Conservation (phyloP, 2,113 vertebrate species). For the Petromus typicus region DNA sequence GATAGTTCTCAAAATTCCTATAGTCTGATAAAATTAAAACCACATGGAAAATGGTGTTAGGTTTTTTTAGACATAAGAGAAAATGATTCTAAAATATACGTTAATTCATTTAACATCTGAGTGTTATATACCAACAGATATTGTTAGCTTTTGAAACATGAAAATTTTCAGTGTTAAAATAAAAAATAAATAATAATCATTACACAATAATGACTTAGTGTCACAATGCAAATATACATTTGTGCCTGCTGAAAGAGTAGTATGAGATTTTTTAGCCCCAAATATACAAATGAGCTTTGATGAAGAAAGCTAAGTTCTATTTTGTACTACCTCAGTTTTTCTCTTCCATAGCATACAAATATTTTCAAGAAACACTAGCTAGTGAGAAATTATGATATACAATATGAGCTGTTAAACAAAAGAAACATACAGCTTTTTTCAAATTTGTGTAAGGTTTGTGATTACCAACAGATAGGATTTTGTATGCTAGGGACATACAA, state of each 20-base stretch:
- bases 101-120: conserved; percentile 5
- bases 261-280: background rate
- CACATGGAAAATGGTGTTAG: conserved; percentile 60
- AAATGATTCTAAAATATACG: conserved; percentile 32
- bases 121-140: background rate
- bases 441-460: background rate
- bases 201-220: background rate
- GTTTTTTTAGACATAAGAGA: background rate
- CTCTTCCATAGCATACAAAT: background rate
- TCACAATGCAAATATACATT: background rate
- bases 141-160: conserved; percentile 13
- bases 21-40: conserved; percentile 74
- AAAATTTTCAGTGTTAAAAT: conserved; percentile 47
- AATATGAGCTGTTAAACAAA: background rate
- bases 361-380: background rate
- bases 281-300: background rate
- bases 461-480: background rate
- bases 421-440: background rate
- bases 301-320: background rate
- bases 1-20: conserved; percentile 73
- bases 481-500: background rate
- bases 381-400: background rate
- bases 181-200: background rate
- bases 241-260: background rate
- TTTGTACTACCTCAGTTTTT: background rate